Evolutionary conservation across 2,113 vertebrate species (phyloP).

Genomic region (Pao palembangensis): DNA sequence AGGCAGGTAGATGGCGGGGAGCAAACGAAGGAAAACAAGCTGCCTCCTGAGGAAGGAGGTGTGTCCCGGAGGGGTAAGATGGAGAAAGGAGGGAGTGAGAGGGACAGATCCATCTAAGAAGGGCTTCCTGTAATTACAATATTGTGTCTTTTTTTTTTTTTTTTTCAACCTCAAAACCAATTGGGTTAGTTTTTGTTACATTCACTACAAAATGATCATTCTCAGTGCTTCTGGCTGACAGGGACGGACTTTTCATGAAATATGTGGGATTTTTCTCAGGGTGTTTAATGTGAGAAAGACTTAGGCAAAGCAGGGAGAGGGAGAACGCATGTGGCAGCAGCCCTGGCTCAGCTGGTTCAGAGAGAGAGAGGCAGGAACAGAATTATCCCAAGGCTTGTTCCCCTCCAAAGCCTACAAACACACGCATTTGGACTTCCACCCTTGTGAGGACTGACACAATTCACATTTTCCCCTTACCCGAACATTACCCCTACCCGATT

Average conservation of each 20-base stretch:
- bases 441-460: too few species aligned
- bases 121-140: conserved; percentile 16
- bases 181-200: not conserved
- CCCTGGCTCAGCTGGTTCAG: conserved; percentile 64
- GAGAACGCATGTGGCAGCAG: conserved; percentile 54
- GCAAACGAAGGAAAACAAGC: conserved; percentile 39
- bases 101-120: conserved; percentile 23
- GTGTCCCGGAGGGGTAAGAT: conserved; percentile 36
- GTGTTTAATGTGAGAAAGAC: conserved; percentile 25
- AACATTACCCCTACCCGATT: too few species aligned
- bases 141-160: not conserved
- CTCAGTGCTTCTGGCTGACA: conserved; percentile 22
- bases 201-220: too few species aligned
- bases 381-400: conserved; percentile 69
- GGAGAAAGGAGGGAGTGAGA: conserved; percentile 42
- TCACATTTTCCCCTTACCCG: too few species aligned
- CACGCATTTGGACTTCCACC: not conserved
- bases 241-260: conserved; percentile 51
- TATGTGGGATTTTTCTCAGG: conserved; percentile 60
- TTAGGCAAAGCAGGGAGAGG: conserved; percentile 18
- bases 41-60: conserved; percentile 43
- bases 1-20: conserved; percentile 47
- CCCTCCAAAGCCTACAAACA: conserved; percentile 50
- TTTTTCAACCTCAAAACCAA: too few species aligned
- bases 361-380: conserved; percentile 58